Percentiles rank a stretch among this genome's conserved stretches.
Evolutionary conservation across 2,888 invertebrate genomes (phyloP).

Genomic region (Heliconius cydno): DNA sequence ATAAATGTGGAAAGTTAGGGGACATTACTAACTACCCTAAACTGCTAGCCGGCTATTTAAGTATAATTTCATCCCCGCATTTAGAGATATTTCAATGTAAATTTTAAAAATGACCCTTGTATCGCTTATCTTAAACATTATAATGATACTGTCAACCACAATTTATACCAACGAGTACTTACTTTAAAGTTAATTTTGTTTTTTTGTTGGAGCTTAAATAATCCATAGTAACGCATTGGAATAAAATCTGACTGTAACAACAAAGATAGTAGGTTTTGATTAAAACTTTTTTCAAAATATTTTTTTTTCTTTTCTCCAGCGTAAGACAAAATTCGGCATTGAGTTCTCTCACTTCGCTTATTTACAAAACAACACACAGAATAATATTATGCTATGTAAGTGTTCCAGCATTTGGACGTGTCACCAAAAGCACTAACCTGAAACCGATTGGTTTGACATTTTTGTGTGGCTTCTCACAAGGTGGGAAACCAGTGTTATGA

Average conservation of each 20-base stretch:
- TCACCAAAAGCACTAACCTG: too few relatives aligned
- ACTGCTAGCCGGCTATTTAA: slow-evolving; percentile 66
- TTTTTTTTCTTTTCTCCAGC: neutral
- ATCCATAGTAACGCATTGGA: too few relatives aligned
- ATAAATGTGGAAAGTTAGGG: slow-evolving; percentile 71
- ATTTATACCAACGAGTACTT: neutral
- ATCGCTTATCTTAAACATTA: neutral
- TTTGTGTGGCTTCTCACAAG: too few relatives aligned
- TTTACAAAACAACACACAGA: too few relatives aligned
- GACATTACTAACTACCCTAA: slow-evolving; percentile 63
- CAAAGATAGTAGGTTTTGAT: too few relatives aligned
- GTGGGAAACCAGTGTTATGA: too few relatives aligned
- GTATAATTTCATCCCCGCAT: slow-evolving; percentile 66
- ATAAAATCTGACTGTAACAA: too few relatives aligned
- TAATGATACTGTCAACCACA: neutral
- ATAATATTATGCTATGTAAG: too few relatives aligned
- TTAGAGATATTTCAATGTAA: slow-evolving; percentile 58
- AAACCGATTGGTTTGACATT: too few relatives aligned
- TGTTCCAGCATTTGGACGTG: too few relatives aligned
- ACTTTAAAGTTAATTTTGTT: neutral
- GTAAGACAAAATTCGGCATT: neutral
- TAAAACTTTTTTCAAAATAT: neutral
- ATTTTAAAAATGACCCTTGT: slow-evolving; percentile 45
- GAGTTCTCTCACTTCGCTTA: neutral
- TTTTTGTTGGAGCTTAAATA: neutral